Percentiles rank a stretch among this genome's conserved stretches.
Evolutionary conservation across 2,888 invertebrate species (phyloP).

Genomic region (Halocaridina rubra): DNA sequence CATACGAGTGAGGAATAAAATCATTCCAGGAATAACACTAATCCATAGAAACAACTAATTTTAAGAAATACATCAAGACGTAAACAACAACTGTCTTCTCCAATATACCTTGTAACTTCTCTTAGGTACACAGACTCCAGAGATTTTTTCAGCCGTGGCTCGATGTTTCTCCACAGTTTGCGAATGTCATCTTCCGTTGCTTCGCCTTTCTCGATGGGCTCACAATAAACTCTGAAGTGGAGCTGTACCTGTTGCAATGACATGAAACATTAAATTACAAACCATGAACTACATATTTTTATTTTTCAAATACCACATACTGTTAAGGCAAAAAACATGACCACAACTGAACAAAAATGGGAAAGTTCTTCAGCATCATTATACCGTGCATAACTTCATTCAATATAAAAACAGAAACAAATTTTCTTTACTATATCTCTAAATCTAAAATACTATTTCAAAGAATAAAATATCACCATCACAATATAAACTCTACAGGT

Average conservation of each 20-base stretch:
- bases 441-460: too few species aligned
- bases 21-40: too few species aligned
- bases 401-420: background rate
- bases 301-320: too few species aligned
- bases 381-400: background rate
- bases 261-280: too few species aligned
- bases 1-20: too few species aligned
- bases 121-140: constrained; percentile 81
- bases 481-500: too few species aligned
- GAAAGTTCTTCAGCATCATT: background rate
- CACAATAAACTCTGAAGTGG: constrained; percentile 80
- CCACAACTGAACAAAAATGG: background rate
- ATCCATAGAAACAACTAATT: too few species aligned
- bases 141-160: constrained; percentile 79
- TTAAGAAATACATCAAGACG: too few species aligned
- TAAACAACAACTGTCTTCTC: too few species aligned
- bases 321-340: too few species aligned
- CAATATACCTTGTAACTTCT: constrained; percentile 66
- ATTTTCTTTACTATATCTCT: background rate
- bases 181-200: constrained; percentile 76
- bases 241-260: constrained; percentile 66
- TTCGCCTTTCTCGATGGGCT: constrained; percentile 79
- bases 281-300: too few species aligned
- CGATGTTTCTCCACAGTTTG: constrained; percentile 83
- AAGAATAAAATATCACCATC: too few species aligned